phyloP scores from a whole-genome alignment of 2,888 invertebrate genomes.

The Zelleria hepariella region DNA sequence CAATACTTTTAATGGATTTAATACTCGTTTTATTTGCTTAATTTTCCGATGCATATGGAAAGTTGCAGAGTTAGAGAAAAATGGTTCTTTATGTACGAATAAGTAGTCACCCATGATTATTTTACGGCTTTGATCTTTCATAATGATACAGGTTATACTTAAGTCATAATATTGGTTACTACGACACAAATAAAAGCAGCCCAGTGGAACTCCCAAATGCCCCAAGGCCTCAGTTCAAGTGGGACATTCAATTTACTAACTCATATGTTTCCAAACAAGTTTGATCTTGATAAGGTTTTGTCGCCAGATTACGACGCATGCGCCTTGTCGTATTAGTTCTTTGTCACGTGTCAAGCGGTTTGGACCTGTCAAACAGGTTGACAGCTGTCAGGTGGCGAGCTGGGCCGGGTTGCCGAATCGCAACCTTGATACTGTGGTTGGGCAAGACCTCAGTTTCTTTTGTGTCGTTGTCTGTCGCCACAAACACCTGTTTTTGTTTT shows the following conservation, averaged over 20 bases:
- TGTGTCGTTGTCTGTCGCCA: neutral
- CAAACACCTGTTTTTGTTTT: neutral
- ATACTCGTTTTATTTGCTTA: too few species aligned
- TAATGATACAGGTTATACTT: too few species aligned
- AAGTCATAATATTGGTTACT: too few species aligned
- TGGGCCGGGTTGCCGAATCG: neutral
- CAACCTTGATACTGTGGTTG: neutral
- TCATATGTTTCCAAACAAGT: neutral
- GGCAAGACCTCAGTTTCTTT: neutral
- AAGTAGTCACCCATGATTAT: too few species aligned
- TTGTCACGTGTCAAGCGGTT: neutral
- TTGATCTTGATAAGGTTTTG: neutral
- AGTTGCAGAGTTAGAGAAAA: too few species aligned
- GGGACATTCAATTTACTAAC: neutral
- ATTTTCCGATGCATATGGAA: too few species aligned
- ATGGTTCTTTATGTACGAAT: too few species aligned
- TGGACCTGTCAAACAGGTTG: slow-evolving; percentile 1
- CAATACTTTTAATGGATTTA: too few species aligned
- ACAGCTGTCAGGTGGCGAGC: neutral
- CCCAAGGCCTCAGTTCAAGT: neutral
- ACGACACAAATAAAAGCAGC: neutral
- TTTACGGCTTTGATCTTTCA: too few species aligned
- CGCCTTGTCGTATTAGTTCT: slow-evolving; percentile 2
- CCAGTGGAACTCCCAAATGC: neutral
- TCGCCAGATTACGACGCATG: neutral